These are phyloP conservation scores for Drosophila histrio DNA, from an alignment of 2,888 invertebrate species.

Conservation along the genomic window DNA sequence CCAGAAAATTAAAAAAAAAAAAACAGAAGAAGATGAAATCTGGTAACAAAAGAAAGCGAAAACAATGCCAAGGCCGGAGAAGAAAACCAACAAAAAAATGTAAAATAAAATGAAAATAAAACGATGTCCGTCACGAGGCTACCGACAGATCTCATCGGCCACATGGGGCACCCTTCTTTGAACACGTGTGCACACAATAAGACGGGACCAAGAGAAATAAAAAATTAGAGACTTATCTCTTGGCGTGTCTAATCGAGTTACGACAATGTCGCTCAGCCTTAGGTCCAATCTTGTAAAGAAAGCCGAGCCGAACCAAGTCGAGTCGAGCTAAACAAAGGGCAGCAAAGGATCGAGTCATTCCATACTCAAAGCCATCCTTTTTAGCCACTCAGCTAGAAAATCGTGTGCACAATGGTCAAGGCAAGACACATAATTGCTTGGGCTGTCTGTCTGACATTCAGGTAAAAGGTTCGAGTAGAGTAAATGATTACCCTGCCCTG, in stretches of 20 bases:
- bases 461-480: slow-evolving; percentile 54
- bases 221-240: slow-evolving; percentile 75
- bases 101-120: slow-evolving; percentile 17
- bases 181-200: slow-evolving; percentile 83
- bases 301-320: slow-evolving; percentile 9
- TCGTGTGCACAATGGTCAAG: slow-evolving; percentile 64
- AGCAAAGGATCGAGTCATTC: slow-evolving; percentile 66
- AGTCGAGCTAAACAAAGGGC: slow-evolving; percentile 35
- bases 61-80: slow-evolving; percentile 73
- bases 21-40: slow-evolving; percentile 24
- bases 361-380: slow-evolving; percentile 37
- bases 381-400: slow-evolving; percentile 64
- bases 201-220: slow-evolving; percentile 38
- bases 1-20: slow-evolving; percentile 1
- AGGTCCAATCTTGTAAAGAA: slow-evolving; percentile 34
- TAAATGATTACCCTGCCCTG: slow-evolving; percentile 63
- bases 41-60: slow-evolving; percentile 71
- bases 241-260: slow-evolving; percentile 75
- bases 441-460: slow-evolving; percentile 50
- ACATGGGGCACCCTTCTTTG: slow-evolving; percentile 54
- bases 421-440: slow-evolving; percentile 59
- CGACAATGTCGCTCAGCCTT: slow-evolving; percentile 68
- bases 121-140: slow-evolving; percentile 47
- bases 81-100: slow-evolving; percentile 1
- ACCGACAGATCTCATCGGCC: slow-evolving; percentile 29